Evolutionary conservation across 1,140 invertebrate species (phyloP).

Genomic region (Meteorus sp.): DNA sequence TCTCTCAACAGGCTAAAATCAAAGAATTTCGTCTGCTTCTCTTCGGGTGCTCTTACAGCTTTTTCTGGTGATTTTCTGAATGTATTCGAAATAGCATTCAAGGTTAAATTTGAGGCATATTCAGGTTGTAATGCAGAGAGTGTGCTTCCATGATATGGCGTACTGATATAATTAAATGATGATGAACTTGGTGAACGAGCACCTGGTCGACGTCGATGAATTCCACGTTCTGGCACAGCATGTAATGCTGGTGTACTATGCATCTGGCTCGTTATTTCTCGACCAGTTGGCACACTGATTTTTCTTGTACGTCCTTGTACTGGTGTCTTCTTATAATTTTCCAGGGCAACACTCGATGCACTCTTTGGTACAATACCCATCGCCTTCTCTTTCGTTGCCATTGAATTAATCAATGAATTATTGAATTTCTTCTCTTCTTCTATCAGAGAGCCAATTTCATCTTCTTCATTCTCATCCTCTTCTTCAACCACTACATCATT

Average conservation of each 20-base stretch:
- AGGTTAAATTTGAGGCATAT: conserved; percentile 74
- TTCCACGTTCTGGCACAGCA: conserved; percentile 60
- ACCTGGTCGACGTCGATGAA: conserved; percentile 51
- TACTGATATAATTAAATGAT: conserved; percentile 81
- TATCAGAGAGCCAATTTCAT: conserved; percentile 27
- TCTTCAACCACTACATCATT: conserved; percentile 55
- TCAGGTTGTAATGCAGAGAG: conserved; percentile 76
- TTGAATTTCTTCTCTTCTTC: conserved; percentile 34
- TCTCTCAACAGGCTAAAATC: conserved; percentile 75
- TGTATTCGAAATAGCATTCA: conserved; percentile 67
- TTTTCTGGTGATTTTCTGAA: conserved; percentile 52
- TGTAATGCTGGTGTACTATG: conserved; percentile 65
- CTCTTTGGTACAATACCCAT: conserved; percentile 60
- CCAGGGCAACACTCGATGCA: conserved; percentile 62
- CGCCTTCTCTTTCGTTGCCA: conserved; percentile 25
- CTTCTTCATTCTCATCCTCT: conserved; percentile 22
- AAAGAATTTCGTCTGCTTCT: conserved; percentile 68
- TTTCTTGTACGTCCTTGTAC: conserved; percentile 58
- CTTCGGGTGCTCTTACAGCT: conserved; percentile 40
- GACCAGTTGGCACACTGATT: conserved; percentile 59
- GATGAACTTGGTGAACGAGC: conserved; percentile 74
- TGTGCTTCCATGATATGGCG: conserved; percentile 81
- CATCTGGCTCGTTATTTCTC: conserved; percentile 60
- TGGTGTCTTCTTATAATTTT: conserved; percentile 57
- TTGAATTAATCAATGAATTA: conserved; percentile 25